phyloP scores from a whole-genome alignment of 2,797 vertebrate species.

The Rhinichthys osculus region DNA sequence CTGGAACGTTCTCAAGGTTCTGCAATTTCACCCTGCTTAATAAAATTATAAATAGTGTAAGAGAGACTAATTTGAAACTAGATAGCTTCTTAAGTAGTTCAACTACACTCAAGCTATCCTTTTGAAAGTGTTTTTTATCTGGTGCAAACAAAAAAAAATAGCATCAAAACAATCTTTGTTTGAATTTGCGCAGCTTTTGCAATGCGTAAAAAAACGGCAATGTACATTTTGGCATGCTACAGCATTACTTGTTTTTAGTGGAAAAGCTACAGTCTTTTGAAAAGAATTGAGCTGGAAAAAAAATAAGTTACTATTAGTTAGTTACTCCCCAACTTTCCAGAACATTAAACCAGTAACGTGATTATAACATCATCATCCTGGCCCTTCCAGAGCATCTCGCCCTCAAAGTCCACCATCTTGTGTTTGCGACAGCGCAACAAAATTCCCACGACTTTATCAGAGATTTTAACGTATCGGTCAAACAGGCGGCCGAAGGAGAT shows the following conservation, averaged over 20 bases:
- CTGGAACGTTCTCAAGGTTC: constrained; percentile 6
- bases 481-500: constrained; percentile 81
- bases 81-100: background rate
- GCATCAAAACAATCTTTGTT: background rate
- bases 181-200: background rate
- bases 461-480: constrained; percentile 84
- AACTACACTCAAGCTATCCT: background rate
- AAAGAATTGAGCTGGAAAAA: background rate
- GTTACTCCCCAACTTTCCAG: no score
- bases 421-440: constrained; percentile 84
- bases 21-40: background rate
- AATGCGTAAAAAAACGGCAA: background rate
- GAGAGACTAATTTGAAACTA: constrained; percentile 10
- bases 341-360: constrained; percentile 62
- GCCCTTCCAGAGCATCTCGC: constrained; percentile 87
- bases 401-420: constrained; percentile 82
- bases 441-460: constrained; percentile 86
- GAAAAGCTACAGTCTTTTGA: constrained; percentile 2
- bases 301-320: background rate
- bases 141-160: background rate
- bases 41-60: constrained; percentile 25
- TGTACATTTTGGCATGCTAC: background rate
- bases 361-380: constrained; percentile 80
- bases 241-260: background rate
- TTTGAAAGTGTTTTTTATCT: background rate